Percentiles rank a stretch among this genome's conserved stretches.
These are phyloP conservation scores for Naja naja DNA, from an alignment of 2,113 vertebrate genomes.

Conservation along the genomic window DNA sequence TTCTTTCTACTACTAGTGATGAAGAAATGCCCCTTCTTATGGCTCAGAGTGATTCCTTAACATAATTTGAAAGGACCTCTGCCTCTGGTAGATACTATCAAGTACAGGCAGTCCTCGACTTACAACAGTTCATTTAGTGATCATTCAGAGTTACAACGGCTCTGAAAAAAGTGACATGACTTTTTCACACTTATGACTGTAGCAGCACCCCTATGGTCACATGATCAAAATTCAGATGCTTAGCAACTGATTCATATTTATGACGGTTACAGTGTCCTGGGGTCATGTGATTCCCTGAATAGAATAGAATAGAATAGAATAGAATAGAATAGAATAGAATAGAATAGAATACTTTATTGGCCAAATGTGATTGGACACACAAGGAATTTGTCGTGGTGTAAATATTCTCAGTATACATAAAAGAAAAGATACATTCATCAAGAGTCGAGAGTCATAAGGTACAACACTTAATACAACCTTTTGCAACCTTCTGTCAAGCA, in stretches of 20 bases:
- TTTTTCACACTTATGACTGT: neutral
- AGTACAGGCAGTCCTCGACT: neutral
- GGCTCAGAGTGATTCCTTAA: neutral
- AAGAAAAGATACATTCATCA: too few species aligned
- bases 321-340: too few species aligned
- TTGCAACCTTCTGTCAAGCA: too few species aligned
- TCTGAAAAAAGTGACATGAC: neutral
- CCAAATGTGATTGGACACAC: too few species aligned
- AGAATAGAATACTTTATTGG: too few species aligned
- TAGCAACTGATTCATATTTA: neutral
- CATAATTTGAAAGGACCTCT: neutral
- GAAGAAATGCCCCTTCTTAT: neutral
- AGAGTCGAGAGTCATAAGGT: too few species aligned
- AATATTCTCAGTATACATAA: too few species aligned
- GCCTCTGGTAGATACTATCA: neutral
- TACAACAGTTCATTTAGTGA: neutral
- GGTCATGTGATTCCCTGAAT: too few species aligned
- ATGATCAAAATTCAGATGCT: neutral
- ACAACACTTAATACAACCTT: too few species aligned
- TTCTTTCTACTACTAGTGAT: neutral
- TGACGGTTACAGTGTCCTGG: neutral
- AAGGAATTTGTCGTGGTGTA: too few species aligned
- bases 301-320: too few species aligned
- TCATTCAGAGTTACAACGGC: neutral
- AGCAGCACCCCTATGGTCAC: neutral